phyloP scores from a whole-genome alignment of 2,797 vertebrate genomes.

The Sternarchorhynchus goeldii region DNA sequence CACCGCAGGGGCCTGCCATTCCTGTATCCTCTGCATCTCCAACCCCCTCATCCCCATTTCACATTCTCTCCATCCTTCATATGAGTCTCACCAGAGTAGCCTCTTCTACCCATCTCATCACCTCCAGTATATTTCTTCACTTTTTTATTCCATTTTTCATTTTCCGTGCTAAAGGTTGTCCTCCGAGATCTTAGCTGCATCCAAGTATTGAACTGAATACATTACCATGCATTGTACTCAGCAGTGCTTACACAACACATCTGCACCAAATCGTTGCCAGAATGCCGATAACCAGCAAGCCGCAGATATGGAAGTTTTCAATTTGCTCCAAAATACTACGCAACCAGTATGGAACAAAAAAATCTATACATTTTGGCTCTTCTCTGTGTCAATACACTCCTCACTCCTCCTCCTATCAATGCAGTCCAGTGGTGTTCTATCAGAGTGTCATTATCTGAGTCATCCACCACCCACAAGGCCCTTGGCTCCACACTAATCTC shows the following conservation, averaged over 20 bases:
- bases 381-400: background rate
- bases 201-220: constrained; percentile 23
- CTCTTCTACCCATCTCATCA: constrained; percentile 39
- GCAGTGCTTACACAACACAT: constrained; percentile 30
- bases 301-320: no score
- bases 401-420: constrained; percentile 9
- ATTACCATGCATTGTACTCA: background rate
- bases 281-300: background rate
- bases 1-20: constrained; percentile 80
- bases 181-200: constrained; percentile 4
- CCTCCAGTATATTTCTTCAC: constrained; percentile 41
- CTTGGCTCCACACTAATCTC: constrained; percentile 26
- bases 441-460: constrained; percentile 42
- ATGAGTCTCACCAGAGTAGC: constrained; percentile 54
- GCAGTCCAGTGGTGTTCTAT: constrained; percentile 41
- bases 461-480: constrained; percentile 37
- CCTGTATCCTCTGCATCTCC: constrained; percentile 72
- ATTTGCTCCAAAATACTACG: constrained; percentile 17
- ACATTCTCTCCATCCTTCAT: constrained; percentile 45
- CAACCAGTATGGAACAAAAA: constrained; percentile 48
- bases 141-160: background rate
- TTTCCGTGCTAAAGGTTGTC: background rate
- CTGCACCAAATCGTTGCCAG: constrained; percentile 11
- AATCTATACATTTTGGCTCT: constrained; percentile 35
- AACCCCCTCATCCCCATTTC: constrained; percentile 52